Base-by-base conservation (phyloP, 2,888 invertebrate species). In the Eupithecia vulgata region DNA sequence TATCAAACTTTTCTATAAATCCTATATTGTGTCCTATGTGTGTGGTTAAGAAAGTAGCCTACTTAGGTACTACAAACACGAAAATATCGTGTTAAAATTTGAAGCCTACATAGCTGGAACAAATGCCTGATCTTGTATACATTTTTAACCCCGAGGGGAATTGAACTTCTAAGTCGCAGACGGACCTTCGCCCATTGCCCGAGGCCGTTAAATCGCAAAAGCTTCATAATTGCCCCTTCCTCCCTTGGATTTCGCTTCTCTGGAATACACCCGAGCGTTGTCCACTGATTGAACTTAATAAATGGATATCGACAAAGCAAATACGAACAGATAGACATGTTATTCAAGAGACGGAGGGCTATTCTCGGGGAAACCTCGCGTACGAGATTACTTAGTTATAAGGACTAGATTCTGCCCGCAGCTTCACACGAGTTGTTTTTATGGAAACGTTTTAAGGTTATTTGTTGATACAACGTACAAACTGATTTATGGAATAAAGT, bases 281-380 rank as follows among this genome's bases (percentile, higher is more conserved):
- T 88, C 90, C 88, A 84, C 84, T 91, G 92, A 92, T 92, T 92
- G 91, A 88, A 88, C 86, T 88, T 88, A 90, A 91, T 91, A 92
- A 91, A 92, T 90, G 85, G 86, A 85, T 90, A 90, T 87, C 82
- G 81, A 77, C 79, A 83, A 83, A 86, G 85, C 85, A 87, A 87
- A 88, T 85, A 85, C 75, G 82, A 78, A 84, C 68, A 70, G 72
- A 77, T 77, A 76, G 67, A 30, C 61, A 40, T 74, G 68, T 74
- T 74, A 74, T 74, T 74, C 71, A 42, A 42, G 40, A 37, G 13
- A 42, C 15, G 40, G 57, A 25, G 21, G 21, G 40, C 40, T 37
- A 65, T 65, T 65, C 65, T 65, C 65, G 65, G 37, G 25, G 35
- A 70, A 37, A 52, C 45, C 45, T 73, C 69, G 52, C 30, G 59